These are phyloP conservation scores for Maylandia zebra DNA, from an alignment of 2,113 vertebrate genomes.

Conservation along the genomic window DNA sequence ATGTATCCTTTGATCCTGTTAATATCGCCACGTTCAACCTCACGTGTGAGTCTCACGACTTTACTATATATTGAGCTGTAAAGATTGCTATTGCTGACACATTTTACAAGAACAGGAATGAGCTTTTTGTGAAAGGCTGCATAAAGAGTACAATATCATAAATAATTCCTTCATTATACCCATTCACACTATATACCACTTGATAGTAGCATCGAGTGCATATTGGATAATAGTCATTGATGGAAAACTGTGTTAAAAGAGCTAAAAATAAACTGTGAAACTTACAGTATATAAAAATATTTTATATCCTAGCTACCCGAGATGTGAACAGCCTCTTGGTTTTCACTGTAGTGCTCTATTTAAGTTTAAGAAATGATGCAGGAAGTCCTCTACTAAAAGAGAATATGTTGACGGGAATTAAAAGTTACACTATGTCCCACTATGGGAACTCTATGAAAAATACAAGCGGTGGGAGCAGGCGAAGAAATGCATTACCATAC, in stretches of 20 bases:
- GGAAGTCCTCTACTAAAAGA: not conserved
- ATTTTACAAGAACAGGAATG: not conserved
- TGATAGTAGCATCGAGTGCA: not conserved
- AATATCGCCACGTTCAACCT: not conserved
- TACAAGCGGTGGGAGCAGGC: not conserved
- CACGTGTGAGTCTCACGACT: not conserved
- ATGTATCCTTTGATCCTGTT: not conserved
- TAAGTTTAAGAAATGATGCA: not conserved
- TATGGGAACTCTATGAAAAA: not conserved
- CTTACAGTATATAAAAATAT: not conserved
- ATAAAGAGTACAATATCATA: not conserved
- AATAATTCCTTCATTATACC: not conserved
- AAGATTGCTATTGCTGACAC: not conserved
- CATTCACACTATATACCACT: not conserved
- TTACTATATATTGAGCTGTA: not conserved
- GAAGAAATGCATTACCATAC: not conserved
- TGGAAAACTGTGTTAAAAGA: not conserved
- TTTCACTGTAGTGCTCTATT: not conserved
- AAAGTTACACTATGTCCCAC: slow-evolving; percentile 4
- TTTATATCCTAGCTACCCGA: not conserved
- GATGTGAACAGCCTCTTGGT: not conserved
- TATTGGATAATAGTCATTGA: accelerated
- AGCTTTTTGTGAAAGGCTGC: not conserved
- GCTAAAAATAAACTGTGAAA: not conserved
- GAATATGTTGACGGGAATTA: slow-evolving; percentile 5